Evolutionary conservation across 2,797 vertebrate genomes (phyloP).

Genomic region (Sciurus vulgaris): DNA sequence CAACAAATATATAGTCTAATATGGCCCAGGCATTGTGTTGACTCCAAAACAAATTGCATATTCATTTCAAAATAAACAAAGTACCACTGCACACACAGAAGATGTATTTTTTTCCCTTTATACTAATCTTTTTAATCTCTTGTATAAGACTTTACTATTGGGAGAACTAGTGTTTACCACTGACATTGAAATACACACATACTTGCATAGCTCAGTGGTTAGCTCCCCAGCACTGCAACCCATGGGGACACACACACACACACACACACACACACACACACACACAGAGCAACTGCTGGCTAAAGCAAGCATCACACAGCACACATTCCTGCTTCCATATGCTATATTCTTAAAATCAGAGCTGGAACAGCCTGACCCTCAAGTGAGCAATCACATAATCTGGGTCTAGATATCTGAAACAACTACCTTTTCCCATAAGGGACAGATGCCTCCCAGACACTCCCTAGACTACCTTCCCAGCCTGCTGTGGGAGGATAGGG

Average conservation of each 20-base stretch:
- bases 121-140: slow-evolving; percentile 24
- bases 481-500: neutral
- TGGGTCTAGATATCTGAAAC: neutral
- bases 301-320: neutral
- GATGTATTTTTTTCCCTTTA: neutral
- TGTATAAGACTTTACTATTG: slow-evolving; percentile 31
- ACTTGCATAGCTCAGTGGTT: neutral
- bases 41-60: slow-evolving; percentile 12
- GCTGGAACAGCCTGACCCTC: neutral
- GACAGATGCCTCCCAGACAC: neutral
- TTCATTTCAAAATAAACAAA: slow-evolving; percentile 56
- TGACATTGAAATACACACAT: neutral
- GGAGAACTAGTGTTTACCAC: neutral
- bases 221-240: neutral
- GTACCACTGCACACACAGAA: neutral
- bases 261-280: neutral
- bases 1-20: neutral
- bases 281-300: neutral
- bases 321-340: neutral
- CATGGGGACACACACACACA: neutral
- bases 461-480: neutral
- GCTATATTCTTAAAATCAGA: neutral
- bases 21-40: neutral
- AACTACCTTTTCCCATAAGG: neutral
- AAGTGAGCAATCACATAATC: neutral